These are phyloP conservation scores for Tetragonula carbonaria DNA, from an alignment of 2,888 invertebrate species.

Conservation along the genomic window DNA sequence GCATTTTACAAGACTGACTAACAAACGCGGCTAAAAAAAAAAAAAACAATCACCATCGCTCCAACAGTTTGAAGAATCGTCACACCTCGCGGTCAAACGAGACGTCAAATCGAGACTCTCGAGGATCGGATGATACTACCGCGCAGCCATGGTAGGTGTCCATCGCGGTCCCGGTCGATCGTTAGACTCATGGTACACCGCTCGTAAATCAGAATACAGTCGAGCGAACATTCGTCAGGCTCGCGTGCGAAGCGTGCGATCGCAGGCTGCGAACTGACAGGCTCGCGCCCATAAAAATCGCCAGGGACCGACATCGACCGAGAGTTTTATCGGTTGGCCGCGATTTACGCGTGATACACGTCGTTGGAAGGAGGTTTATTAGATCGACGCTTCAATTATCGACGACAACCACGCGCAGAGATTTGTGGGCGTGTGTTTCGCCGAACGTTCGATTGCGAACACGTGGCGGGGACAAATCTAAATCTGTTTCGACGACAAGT, in stretches of 20 bases:
- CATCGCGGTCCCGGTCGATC: conserved; percentile 57
- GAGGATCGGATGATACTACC: conserved; percentile 31
- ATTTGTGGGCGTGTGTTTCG: not conserved
- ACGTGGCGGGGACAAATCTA: too few species aligned
- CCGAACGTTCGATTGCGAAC: not conserved
- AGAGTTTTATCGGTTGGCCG: conserved; percentile 12
- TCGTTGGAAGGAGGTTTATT: not conserved
- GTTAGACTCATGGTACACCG: conserved; percentile 52
- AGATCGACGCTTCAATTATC: not conserved
- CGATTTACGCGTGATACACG: conserved; percentile 2
- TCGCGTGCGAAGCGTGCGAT: not conserved
- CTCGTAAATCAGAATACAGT: conserved; percentile 64
- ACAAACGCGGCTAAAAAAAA: too few species aligned
- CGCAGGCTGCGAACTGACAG: conserved; percentile 22
- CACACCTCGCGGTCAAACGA: conserved; percentile 7
- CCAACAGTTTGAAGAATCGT: not conserved
- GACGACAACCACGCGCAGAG: not conserved
- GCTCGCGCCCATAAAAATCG: conserved; percentile 23
- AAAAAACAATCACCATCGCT: too few species aligned
- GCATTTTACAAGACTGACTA: too few species aligned
- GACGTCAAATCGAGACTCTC: conserved; percentile 30
- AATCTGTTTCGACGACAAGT: too few species aligned
- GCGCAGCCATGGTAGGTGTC: conserved; percentile 22
- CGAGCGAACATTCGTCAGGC: conserved; percentile 65
- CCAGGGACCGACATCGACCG: not conserved